phyloP scores from a whole-genome alignment of 2,113 vertebrate species.

The Mesocricetus auratus region DNA sequence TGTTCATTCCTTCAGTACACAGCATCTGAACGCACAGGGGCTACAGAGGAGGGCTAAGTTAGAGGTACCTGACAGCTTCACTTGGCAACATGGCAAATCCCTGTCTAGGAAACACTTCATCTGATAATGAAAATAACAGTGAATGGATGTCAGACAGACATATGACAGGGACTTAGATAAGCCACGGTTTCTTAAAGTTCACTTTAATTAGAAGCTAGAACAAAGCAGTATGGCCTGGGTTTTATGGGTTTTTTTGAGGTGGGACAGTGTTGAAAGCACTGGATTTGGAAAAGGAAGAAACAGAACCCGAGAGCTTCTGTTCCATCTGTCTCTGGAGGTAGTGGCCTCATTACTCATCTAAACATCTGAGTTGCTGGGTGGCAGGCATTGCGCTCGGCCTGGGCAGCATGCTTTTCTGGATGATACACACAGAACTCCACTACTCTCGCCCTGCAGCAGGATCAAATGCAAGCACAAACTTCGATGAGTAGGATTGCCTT shows the following conservation, averaged over 20 bases:
- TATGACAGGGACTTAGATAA: neutral
- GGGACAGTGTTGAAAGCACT: neutral
- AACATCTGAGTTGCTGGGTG: neutral
- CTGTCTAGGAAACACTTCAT: conserved; percentile 27
- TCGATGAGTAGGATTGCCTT: neutral
- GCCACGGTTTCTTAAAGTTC: conserved; percentile 34
- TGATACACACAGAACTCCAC: neutral
- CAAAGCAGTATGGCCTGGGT: neutral
- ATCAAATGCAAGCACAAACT: neutral
- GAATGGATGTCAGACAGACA: neutral
- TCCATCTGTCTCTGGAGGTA: neutral
- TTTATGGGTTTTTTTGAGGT: neutral
- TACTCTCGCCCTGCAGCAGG: neutral
- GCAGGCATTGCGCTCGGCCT: neutral
- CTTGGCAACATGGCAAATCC: neutral
- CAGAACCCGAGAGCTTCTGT: neutral
- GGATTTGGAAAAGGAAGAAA: conserved; percentile 29
- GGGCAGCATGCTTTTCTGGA: neutral
- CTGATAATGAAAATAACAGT: conserved; percentile 20
- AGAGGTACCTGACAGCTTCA: conserved; percentile 7
- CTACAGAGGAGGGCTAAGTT: neutral
- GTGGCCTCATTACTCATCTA: neutral
- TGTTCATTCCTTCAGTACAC: neutral
- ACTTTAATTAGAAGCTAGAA: conserved; percentile 33
- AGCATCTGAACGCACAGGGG: neutral